Evolutionary conservation across 2,888 invertebrate species (phyloP).

Genomic region (Poecilus cupreus): DNA sequence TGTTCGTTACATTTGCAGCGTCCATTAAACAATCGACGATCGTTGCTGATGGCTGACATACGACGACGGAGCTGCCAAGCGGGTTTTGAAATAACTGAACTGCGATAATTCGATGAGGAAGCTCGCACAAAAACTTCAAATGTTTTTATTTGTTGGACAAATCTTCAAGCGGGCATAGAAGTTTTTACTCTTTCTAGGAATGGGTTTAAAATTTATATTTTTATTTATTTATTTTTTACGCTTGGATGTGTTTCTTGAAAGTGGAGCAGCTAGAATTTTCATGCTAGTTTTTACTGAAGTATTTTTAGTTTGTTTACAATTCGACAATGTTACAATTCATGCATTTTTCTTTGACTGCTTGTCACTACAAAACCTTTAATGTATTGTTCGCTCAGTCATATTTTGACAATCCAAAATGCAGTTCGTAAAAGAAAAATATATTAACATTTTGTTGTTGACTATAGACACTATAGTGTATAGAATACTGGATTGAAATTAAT

Average conservation of each 20-base stretch:
- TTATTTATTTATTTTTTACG: neutral
- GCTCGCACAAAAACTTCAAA: neutral
- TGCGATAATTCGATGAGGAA: constrained; percentile 35
- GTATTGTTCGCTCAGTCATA: too few species aligned
- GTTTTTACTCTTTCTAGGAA: neutral
- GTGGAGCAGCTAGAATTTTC: neutral
- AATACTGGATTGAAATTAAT: too few species aligned
- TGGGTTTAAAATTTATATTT: constrained; percentile 16
- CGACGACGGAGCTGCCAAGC: constrained; percentile 13
- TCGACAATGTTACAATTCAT: neutral
- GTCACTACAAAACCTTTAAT: too few species aligned
- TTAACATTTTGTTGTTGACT: too few species aligned
- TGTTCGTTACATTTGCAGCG: constrained; percentile 23
- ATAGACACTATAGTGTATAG: too few species aligned
- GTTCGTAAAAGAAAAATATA: too few species aligned
- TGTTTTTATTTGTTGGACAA: constrained; percentile 36
- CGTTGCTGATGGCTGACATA: constrained; percentile 22
- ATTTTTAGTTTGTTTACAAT: neutral
- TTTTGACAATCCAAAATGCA: too few species aligned
- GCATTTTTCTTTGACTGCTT: too few species aligned
- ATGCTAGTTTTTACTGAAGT: too few species aligned
- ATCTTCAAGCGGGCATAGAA: constrained; percentile 27
- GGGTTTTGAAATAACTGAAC: constrained; percentile 38
- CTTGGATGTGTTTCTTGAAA: neutral
- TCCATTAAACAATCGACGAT: constrained; percentile 34